Base-by-base conservation (phyloP, 2,113 vertebrate species). In the Geococcyx californianus region DNA sequence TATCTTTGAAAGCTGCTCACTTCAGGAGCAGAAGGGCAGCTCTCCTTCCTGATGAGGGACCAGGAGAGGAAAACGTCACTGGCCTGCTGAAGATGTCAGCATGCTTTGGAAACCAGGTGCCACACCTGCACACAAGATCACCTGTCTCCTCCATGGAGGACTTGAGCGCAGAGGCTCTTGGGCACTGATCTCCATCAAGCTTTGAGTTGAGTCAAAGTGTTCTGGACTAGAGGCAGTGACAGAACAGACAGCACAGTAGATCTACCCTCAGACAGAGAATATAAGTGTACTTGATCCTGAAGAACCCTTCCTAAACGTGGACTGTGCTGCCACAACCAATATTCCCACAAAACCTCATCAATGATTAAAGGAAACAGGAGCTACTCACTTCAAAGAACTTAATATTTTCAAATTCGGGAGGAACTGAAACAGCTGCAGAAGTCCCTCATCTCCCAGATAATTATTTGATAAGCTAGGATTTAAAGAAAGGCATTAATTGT, bases 381-480 rank as follows among this genome's bases (percentile, higher is more conserved):
- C 13, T 79, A 97, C 98, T 99, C 95, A 99, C 99, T 97, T 98
- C 60, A 99, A 92, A 84, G 98, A 98, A 73, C 62, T 91, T 84
- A 99, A 90, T 18, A 67, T 60, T 10, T 89, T 93, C 55, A 99
- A 87, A 26, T 67, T 47, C 2, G 98, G 98, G 36, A 99, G 96
- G 73, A 98, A 34, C 6, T 88, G 96, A 47, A 98, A 84, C 49
- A 99, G 62, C 77, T 93, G 97, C 87, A 47, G 10, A 10, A 98
- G 96, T 16, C 98, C 98, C 38, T 96, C 67, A 2, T 98, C 98
- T 33, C 98, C 97, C 62, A 99, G 96, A 13, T 28, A 26, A 59
- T 99, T 99, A 31, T 19, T 63, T 11, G 98, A 99, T 45, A 99
- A 95, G 96, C 99, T 99, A 79, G 45, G 59, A 94, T 94, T 84